phyloP scores from a whole-genome alignment of 2,888 invertebrate genomes.

The Troides aeacus region DNA sequence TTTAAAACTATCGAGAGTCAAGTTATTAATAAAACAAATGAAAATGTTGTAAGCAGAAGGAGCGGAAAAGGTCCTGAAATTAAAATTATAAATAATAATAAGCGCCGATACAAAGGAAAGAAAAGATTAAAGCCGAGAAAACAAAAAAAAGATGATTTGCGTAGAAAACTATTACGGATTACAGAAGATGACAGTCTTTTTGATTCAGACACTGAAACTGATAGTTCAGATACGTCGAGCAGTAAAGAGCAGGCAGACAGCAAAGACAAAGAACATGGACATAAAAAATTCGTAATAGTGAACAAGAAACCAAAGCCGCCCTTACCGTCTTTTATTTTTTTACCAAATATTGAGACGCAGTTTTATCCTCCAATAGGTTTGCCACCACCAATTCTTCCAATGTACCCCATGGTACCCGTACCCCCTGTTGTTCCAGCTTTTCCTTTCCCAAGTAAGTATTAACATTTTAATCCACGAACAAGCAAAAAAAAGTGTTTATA shows the following conservation, averaged over 20 bases:
- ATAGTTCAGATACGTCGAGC: slow-evolving; percentile 34
- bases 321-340: slow-evolving; percentile 68
- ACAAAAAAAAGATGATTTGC: slow-evolving; percentile 45
- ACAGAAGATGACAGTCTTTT: slow-evolving; percentile 68
- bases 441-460: slow-evolving; percentile 43
- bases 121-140: slow-evolving; percentile 37
- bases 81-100: slow-evolving; percentile 30
- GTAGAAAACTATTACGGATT: slow-evolving; percentile 58
- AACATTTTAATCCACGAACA: neutral
- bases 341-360: slow-evolving; percentile 64
- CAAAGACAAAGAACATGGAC: slow-evolving; percentile 52
- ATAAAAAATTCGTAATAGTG: slow-evolving; percentile 62
- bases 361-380: slow-evolving; percentile 67
- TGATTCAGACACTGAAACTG: slow-evolving; percentile 48
- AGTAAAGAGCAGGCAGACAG: slow-evolving; percentile 28
- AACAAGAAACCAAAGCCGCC: slow-evolving; percentile 62
- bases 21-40: slow-evolving; percentile 61
- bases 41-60: slow-evolving; percentile 49
- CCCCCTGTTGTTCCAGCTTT: slow-evolving; percentile 52
- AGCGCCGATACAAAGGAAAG: slow-evolving; percentile 31
- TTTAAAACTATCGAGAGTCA: slow-evolving; percentile 71
- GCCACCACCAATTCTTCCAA: slow-evolving; percentile 58
- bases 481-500: neutral
- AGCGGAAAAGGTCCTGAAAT: slow-evolving; percentile 38
- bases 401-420: slow-evolving; percentile 69